Evolutionary conservation across 2,888 invertebrate species (phyloP).

Genomic region (Rotaria macrura): DNA sequence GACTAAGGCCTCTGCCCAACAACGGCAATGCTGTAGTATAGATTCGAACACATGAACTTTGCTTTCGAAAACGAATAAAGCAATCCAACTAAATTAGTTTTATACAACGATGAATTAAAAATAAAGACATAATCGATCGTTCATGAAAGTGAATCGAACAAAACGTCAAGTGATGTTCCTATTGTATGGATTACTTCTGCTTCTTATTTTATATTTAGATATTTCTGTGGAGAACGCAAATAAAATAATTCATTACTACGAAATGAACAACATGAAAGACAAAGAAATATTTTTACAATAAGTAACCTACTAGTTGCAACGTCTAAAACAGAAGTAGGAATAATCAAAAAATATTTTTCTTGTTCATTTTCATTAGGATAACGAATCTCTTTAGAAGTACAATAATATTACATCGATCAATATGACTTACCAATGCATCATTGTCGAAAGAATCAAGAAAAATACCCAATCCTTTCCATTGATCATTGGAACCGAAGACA

Average conservation of each 20-base stretch:
- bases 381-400: background rate
- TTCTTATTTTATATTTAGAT: too few species aligned
- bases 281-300: background rate
- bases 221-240: background rate
- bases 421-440: slow-evolving; percentile 61
- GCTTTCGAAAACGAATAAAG: background rate
- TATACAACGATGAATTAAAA: background rate
- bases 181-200: too few species aligned
- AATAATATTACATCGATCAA: background rate
- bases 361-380: background rate
- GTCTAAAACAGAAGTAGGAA: background rate
- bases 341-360: background rate
- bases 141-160: too few species aligned
- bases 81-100: background rate
- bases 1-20: background rate
- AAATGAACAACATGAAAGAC: background rate
- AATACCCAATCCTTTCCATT: slow-evolving; percentile 83
- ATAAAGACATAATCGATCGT: too few species aligned
- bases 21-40: background rate
- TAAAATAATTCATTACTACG: background rate
- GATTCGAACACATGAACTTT: background rate
- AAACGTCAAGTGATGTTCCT: too few species aligned
- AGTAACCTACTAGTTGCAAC: background rate
- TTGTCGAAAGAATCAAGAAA: slow-evolving; percentile 98
- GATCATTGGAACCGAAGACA: slow-evolving; percentile 91